Evolutionary conservation across 2,888 invertebrate genomes (phyloP).

Genomic region (Volucella bombylans): DNA sequence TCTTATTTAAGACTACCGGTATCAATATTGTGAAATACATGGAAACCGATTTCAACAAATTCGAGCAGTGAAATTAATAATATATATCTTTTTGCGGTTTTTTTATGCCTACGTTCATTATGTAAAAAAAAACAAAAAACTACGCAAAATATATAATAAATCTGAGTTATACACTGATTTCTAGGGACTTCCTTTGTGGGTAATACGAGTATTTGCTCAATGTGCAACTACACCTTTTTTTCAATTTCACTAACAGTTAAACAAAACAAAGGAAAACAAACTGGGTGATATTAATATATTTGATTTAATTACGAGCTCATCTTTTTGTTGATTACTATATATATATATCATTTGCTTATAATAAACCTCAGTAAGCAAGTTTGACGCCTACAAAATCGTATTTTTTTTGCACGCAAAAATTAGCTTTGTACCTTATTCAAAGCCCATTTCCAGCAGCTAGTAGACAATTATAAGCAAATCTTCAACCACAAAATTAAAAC

Average conservation of each 20-base stretch:
- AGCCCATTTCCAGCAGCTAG: conserved; percentile 20
- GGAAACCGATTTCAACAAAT: too few species aligned
- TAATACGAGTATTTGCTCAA: conserved; percentile 12
- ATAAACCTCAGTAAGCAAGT: conserved; percentile 9
- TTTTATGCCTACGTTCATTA: background rate
- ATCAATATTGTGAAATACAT: too few species aligned
- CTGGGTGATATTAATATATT: background rate
- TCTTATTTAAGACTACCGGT: too few species aligned
- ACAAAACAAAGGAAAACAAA: conserved; percentile 24
- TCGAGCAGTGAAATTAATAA: too few species aligned
- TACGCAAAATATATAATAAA: background rate
- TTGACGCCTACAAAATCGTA: background rate
- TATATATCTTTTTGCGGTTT: conserved; percentile 5
- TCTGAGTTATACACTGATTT: background rate
- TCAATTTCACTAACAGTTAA: conserved; percentile 21
- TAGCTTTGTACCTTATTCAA: conserved; percentile 19
- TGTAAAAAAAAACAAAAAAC: conserved; percentile 5
- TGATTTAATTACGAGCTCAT: background rate
- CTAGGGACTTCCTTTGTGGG: background rate
- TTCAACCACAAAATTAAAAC: conserved; percentile 8
- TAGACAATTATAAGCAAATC: background rate
- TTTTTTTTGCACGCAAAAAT: conserved; percentile 21
- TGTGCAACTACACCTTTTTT: conserved; percentile 1
- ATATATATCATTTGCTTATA: conserved; percentile 22
- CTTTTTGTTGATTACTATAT: conserved; percentile 7